Evolutionary conservation across 37 sponge, comb jelly and placozoan genomes (phyloP), one percentile per base, ranked within the genome.

Genomic region (Halisarca cf. caerulea): DNA sequence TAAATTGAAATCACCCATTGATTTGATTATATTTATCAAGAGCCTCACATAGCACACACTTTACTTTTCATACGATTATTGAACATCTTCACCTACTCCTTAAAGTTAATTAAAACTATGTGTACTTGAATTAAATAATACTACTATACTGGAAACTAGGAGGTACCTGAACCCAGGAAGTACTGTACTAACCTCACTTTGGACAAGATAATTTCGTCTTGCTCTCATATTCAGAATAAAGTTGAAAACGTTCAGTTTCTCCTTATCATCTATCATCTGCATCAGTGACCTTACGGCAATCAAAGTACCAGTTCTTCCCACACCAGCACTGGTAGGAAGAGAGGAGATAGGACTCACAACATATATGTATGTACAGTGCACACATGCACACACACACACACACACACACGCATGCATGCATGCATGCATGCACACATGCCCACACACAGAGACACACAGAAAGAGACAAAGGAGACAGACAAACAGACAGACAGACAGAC

Each of bases 291-390:
- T 74, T 47, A 94, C 83, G 59, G 81, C 66, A 36, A 94, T 88
- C 60, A 89, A 83, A 6, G 94, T 91, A 9, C 94, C 94, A 43
- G 93, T 91, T 18, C 94, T 62, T 20, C 94, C 94, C 4, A 94
- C 94, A 23, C 94, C 94, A 78, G 94, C 94, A 91, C 94, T 94
- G 45, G 1, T 42, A 7, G 34, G 23, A 28, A 3, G 58, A 27
- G 7, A 14, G 2, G 41, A 8, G 24, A 51, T 55, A 17, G 11
- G 30, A 28, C 18, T 62, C 7, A 62, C 64, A 30, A 15, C n/a
- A 15, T 4, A 62, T 6, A 23, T 28, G 30, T 62, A 15, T 47
- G 51, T n/a, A n/a, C n/a, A n/a, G n/a, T n/a, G n/a, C n/a, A n/a
- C n/a, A n/a, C n/a, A n/a, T n/a, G n/a, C n/a, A n/a, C n/a, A n/a